These are phyloP conservation scores for Bubalus kerabau DNA, from an alignment of 2,113 vertebrate species.

Conservation along the genomic window DNA sequence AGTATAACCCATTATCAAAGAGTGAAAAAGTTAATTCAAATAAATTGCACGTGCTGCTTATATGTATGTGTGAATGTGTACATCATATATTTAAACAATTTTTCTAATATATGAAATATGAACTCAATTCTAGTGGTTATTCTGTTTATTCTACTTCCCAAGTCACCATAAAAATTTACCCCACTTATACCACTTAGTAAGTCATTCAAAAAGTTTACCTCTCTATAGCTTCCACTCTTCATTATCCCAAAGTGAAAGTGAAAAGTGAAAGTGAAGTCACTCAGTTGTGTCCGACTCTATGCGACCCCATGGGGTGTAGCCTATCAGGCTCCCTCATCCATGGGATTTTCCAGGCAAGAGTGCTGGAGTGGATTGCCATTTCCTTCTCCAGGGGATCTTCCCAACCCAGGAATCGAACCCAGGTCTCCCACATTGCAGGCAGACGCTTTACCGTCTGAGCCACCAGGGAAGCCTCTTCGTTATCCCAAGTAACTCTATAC, in stretches of 20 bases:
- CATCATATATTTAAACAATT: neutral
- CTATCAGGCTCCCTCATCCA: no score
- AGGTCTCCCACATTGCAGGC: no score
- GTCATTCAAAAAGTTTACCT: neutral
- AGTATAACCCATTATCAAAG: neutral
- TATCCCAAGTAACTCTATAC: neutral
- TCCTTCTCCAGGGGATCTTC: no score
- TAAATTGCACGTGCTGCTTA: neutral
- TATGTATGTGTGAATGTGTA: neutral
- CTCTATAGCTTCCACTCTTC: neutral
- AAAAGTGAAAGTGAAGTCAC: no score
- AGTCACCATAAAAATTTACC: neutral
- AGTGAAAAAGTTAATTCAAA: neutral
- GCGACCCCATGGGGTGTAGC: no score
- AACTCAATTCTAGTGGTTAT: neutral
- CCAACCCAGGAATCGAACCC: no score
- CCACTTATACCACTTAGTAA: neutral
- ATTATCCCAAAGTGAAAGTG: neutral
- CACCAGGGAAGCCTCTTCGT: neutral
- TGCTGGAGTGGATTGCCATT: no score
- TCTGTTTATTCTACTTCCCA: neutral
- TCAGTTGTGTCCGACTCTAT: no score
- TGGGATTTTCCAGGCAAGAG: no score
- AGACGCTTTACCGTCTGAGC: no score
- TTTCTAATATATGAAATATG: neutral